Evolutionary conservation across 2,888 invertebrate genomes (phyloP), one percentile per base, ranked within the genome.

Genomic region (Itoplectis maculator): DNA sequence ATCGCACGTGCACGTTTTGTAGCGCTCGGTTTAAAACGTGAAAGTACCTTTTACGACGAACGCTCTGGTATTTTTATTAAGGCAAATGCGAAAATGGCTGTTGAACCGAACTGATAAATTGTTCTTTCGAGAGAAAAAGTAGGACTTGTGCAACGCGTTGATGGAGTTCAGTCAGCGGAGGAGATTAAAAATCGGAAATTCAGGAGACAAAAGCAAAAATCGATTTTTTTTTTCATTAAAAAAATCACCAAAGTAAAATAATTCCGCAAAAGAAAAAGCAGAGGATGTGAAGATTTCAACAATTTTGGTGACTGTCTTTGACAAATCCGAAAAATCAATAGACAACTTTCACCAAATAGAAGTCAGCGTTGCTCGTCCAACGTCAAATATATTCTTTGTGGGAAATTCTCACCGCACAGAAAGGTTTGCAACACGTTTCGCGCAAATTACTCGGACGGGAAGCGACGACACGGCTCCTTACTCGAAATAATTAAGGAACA

Each of bases 311-410:
- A 29, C 49, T 37, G 51, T 8, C 51, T 42, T 15, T 40, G 42
- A 54, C 23, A 75, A 75, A 15, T 51, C n/a, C 23, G 23, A 40
- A 45, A 54, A 49, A 54, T 54, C 54, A 75, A 65, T 42, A 61
- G 29, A 20, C 23, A 54, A 54, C 74, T 75, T 65, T 75, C 74
- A 65, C 74, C 29, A 42, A 42, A 75, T 40, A 40, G 23, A 75
- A 74, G 61, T 51, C 49, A 3, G 15, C 15, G 35, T 63, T 35
- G 20, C 9, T 72, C 11, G 11, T 29, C 23, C 11, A 56, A 23
- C 5, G 42, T 70, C 29, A 18, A 35, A 29, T n/a, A 29, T n/a
- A 35, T 59, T 29, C n/a, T 7, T 5, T n/a, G n/a, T 37, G 8
- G 5, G 35, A 2, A 37, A n/a, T 37, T 59, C 35, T 15, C 59